phyloP scores from a whole-genome alignment of 2,113 vertebrate species.

The Cathartes aura region DNA sequence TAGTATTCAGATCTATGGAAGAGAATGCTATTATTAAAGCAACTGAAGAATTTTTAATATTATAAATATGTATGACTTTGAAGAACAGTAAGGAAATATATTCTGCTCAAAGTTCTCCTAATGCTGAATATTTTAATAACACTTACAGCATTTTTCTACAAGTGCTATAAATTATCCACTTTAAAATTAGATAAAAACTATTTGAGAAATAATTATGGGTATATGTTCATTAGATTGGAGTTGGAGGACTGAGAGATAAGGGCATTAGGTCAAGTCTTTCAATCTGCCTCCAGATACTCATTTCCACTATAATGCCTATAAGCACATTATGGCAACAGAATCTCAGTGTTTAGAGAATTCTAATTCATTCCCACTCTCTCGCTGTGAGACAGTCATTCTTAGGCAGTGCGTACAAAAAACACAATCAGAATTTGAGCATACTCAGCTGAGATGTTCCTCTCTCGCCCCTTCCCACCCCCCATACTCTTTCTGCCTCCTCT shows the following conservation, averaged over 20 bases:
- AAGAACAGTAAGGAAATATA: constrained; percentile 75
- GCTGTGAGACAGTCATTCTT: not conserved
- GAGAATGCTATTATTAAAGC: constrained; percentile 74
- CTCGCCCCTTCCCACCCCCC: accelerated
- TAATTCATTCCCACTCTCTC: constrained; percentile 59
- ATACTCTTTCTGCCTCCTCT: not conserved
- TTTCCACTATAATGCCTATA: constrained; percentile 68
- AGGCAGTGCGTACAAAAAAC: not conserved
- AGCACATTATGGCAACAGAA: constrained; percentile 70
- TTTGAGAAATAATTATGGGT: constrained; percentile 80
- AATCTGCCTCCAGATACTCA: constrained; percentile 70
- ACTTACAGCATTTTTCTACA: constrained; percentile 68
- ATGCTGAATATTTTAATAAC: constrained; percentile 80
- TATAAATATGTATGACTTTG: constrained; percentile 80
- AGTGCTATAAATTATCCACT: constrained; percentile 79
- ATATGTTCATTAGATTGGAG: constrained; percentile 74
- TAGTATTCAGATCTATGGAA: constrained; percentile 68
- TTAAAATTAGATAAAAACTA: constrained; percentile 81
- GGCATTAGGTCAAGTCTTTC: constrained; percentile 75
- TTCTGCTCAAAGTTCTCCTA: constrained; percentile 74
- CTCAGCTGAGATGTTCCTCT: not conserved
- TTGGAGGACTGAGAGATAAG: constrained; percentile 62
- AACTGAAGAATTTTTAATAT: constrained; percentile 73
- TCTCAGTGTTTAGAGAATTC: constrained; percentile 75
- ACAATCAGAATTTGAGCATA: not conserved